Conservation (phyloP, 2,113 vertebrate species). For the Oncorhynchus gorbuscha region DNA sequence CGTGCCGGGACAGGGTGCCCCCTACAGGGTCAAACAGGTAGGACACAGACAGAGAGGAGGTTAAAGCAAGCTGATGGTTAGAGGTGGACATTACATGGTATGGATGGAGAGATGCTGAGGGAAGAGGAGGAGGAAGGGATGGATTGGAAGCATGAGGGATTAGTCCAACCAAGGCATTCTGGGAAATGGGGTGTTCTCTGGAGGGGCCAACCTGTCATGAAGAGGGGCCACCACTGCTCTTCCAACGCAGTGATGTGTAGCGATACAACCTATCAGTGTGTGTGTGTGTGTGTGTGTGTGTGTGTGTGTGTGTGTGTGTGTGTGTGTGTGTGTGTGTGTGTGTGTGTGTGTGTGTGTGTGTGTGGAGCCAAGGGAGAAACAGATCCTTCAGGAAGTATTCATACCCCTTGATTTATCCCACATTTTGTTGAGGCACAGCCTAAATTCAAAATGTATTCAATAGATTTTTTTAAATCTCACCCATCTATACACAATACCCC, state of each 20-base stretch:
- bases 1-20: slow-evolving; percentile 79
- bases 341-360: too few relatives aligned
- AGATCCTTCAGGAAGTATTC: too few relatives aligned
- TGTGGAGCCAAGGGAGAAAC: too few relatives aligned
- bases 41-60: slow-evolving; percentile 13
- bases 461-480: too few relatives aligned
- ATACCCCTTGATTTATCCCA: too few relatives aligned
- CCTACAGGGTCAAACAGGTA: slow-evolving; percentile 76
- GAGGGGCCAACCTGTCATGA: neutral
- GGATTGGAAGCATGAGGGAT: neutral
- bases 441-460: too few relatives aligned
- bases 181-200: neutral
- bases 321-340: neutral
- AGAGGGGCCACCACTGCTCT: neutral
- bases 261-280: neutral
- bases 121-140: neutral
- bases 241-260: neutral
- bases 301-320: too few relatives aligned
- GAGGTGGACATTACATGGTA: slow-evolving; percentile 30
- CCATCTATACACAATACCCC: too few relatives aligned
- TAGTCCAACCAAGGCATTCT: neutral
- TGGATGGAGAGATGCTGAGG: neutral
- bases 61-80: slow-evolving; percentile 52
- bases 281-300: neutral
- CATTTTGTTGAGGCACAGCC: too few relatives aligned